A percentile compares a stretch with the other conserved stretches of the same genome.
Evolutionary conservation across 2,113 vertebrate genomes (phyloP).

Genomic region (Ammodytes dubius): DNA sequence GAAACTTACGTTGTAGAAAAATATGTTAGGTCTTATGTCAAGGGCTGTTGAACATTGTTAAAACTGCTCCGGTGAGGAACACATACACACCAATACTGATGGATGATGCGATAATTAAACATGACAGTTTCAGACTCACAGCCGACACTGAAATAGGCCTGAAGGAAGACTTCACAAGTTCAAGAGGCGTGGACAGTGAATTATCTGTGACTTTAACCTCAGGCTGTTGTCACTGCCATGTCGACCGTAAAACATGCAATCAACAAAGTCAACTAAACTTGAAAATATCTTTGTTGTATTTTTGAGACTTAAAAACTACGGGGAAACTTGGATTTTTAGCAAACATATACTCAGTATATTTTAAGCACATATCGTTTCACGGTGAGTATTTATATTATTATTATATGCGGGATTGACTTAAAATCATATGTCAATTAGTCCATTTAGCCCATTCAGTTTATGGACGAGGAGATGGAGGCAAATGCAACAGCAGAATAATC

Average conservation of each 20-base stretch:
- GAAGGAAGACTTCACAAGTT: constrained; percentile 51
- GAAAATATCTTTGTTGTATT: too few species aligned
- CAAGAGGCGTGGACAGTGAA: constrained; percentile 21
- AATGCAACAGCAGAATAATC: neutral
- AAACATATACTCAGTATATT: neutral
- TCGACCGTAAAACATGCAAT: neutral
- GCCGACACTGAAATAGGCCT: constrained; percentile 28
- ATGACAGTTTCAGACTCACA: constrained; percentile 52
- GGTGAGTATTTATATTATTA: neutral
- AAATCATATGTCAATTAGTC: neutral
- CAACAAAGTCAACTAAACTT: too few species aligned
- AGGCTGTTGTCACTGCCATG: constrained; percentile 16
- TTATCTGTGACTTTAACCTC: constrained; percentile 45
- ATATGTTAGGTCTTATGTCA: constrained; percentile 6
- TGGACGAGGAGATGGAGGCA: neutral
- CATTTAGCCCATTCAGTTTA: neutral
- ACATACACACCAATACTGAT: neutral
- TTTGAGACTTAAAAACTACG: too few species aligned
- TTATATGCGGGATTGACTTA: neutral
- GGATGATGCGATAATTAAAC: constrained; percentile 32
- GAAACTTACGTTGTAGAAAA: neutral
- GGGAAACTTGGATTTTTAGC: too few species aligned
- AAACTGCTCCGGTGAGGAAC: neutral
- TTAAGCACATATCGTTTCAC: neutral
- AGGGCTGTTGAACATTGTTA: neutral